Conservation (phyloP, 1,140 invertebrate genomes). For the Drosophila guanche region DNA sequence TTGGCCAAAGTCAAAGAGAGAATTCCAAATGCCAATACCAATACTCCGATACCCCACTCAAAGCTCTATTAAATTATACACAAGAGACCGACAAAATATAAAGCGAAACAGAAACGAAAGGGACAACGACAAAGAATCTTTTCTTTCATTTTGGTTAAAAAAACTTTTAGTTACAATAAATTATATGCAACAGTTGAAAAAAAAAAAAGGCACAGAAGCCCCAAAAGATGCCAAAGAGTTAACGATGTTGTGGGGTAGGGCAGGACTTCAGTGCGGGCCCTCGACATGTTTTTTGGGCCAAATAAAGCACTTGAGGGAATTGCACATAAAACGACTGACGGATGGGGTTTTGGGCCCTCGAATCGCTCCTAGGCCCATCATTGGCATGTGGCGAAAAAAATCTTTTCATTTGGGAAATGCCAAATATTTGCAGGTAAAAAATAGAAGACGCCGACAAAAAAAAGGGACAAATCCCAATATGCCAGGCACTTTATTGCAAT, state of each 20-base stretch:
- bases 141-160: constrained; percentile 25
- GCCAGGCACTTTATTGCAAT: constrained; percentile 81
- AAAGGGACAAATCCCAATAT: constrained; percentile 77
- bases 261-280: constrained; percentile 2
- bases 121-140: not conserved
- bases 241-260: constrained; percentile 55
- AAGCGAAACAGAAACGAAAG: constrained; percentile 36
- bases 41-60: constrained; percentile 2
- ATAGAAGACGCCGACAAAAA: constrained; percentile 33
- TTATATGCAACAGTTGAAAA: constrained; percentile 78
- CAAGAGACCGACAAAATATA: constrained; percentile 66
- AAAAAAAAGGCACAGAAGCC: constrained; percentile 13
- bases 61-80: constrained; percentile 69
- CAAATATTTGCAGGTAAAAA: constrained; percentile 74
- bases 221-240: constrained; percentile 52
- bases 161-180: constrained; percentile 80
- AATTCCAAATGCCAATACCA: constrained; percentile 23
- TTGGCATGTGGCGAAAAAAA: constrained; percentile 75
- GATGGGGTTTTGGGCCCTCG: constrained; percentile 18
- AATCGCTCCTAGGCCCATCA: constrained; percentile 51
- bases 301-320: constrained; percentile 82
- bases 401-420: constrained; percentile 73
- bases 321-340: constrained; percentile 74
- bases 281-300: constrained; percentile 43
- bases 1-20: constrained; percentile 50